Base-by-base conservation (phyloP, 2,888 invertebrate species). In the Oscheius sp. region DNA sequence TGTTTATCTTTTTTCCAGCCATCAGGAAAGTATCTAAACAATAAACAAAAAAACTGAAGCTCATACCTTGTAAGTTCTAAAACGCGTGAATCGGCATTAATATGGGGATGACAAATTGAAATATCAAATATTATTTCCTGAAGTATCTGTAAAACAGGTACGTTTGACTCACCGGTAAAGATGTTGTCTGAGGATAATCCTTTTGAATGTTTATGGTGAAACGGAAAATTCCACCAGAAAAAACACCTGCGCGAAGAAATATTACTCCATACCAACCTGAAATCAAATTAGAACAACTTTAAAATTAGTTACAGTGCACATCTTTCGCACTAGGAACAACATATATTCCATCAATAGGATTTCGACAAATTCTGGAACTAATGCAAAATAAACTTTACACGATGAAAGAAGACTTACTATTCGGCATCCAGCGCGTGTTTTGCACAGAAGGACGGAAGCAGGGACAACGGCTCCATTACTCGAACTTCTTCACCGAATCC, bases 241-340 rank as follows among this genome's bases (percentile, higher is more conserved):
- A 97, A 78, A 93, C 90, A 25, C 96, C 96, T 89, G 93, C 92
- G 85, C 95, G 92, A 69, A 96, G 92, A 91, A 96, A 97, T 88
- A 95, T 91, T 27, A 95, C 93, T 80, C 95, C 95, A 91, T 93
- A 94, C 95, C 95, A 95, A 76, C 93, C 95, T 95, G n/a, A 35
- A 3, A 35, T 35, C 35, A 35, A 35, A 35, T 35, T 6, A 35
- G 35, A 9, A 35, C 9, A 9, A 35, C 35, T 35, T 6, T 35
- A 35, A 35, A 35, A 3, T n/a, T n/a, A n/a, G n/a, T 63, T 53
- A 79, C 79, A 45, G 58, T 56, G 45, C 18, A 41, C 18, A 45
- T 76, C 64, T 9, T 43, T 21, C 12, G 64, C 55, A 55, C 77
- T 72, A 7, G 79, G 77, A 23, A 72, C 59, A 2, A 82, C 63